Evolutionary conservation across 2,888 invertebrate species (phyloP).

Genomic region (Quadroppia sp.): DNA sequence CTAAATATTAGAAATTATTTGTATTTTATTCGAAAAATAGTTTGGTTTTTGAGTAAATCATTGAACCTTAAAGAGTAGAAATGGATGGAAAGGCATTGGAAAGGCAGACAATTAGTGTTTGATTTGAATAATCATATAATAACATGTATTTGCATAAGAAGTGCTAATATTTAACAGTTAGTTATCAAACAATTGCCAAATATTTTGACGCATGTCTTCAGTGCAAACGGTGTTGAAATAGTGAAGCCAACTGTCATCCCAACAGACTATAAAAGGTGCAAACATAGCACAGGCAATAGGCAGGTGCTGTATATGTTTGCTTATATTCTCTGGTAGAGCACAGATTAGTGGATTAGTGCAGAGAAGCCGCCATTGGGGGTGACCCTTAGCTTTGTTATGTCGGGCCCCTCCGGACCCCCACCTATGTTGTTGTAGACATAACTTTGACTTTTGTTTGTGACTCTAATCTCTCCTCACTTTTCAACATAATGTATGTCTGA

Average conservation of each 20-base stretch:
- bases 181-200: slow-evolving; percentile 7
- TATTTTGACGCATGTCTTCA: slow-evolving; percentile 32
- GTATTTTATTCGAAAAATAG: not conserved
- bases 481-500: slow-evolving; percentile 33
- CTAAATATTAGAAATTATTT: not conserved
- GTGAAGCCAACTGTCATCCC: slow-evolving; percentile 27
- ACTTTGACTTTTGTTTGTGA: slow-evolving; percentile 8
- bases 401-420: not conserved
- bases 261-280: slow-evolving; percentile 34
- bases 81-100: not conserved
- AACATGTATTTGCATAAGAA: slow-evolving; percentile 10
- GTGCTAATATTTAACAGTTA: slow-evolving; percentile 24
- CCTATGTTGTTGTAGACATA: slow-evolving; percentile 10
- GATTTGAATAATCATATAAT: not conserved
- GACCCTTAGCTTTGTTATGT: not conserved
- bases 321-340: not conserved
- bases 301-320: slow-evolving; percentile 30
- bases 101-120: not conserved
- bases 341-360: not conserved
- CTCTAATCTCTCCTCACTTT: slow-evolving; percentile 26
- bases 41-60: slow-evolving; percentile 8
- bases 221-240: not conserved
- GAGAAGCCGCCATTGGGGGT: slow-evolving; percentile 1
- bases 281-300: not conserved
- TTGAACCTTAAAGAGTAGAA: not conserved